A percentile compares a stretch with the other conserved stretches of the same genome.
Conservation (phyloP, 2,888 invertebrate genomes). For the Callimorpha dominula region DNA sequence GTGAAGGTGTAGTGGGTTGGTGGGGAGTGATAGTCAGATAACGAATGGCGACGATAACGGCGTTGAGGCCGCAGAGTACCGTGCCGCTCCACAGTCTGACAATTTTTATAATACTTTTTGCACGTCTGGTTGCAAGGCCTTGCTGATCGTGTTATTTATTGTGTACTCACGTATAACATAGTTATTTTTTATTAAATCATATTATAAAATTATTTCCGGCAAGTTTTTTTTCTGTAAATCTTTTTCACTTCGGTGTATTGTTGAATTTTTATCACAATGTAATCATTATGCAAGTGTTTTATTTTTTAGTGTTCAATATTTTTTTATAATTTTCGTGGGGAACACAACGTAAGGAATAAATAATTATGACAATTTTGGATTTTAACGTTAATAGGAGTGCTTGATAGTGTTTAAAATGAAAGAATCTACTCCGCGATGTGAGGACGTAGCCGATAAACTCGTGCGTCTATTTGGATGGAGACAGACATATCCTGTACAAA, state of each 20-base stretch:
- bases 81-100: constrained; percentile 43
- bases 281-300: constrained; percentile 11
- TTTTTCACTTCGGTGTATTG: constrained; percentile 6
- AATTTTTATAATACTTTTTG: constrained; percentile 58
- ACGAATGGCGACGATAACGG: constrained; percentile 74
- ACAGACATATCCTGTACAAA: constrained; percentile 93
- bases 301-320: too few relatives aligned
- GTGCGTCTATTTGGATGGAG: constrained; percentile 93
- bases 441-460: constrained; percentile 92
- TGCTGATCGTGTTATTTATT: constrained; percentile 54
- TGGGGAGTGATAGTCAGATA: constrained; percentile 78
- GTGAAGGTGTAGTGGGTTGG: constrained; percentile 64
- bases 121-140: constrained; percentile 58
- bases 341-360: constrained; percentile 36
- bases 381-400: constrained; percentile 40
- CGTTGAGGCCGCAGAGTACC: constrained; percentile 62
- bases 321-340: constrained; percentile 18
- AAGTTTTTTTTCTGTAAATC: constrained; percentile 11
- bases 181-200: constrained; percentile 24
- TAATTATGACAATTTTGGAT: constrained; percentile 31
- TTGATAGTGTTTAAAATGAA: constrained; percentile 78
- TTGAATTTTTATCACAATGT: not conserved
- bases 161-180: constrained; percentile 33
- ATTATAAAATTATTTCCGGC: constrained; percentile 16
- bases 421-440: constrained; percentile 89